Evolutionary conservation across 2,113 vertebrate species (phyloP).

Genomic region (Lepisosteus oculatus): DNA sequence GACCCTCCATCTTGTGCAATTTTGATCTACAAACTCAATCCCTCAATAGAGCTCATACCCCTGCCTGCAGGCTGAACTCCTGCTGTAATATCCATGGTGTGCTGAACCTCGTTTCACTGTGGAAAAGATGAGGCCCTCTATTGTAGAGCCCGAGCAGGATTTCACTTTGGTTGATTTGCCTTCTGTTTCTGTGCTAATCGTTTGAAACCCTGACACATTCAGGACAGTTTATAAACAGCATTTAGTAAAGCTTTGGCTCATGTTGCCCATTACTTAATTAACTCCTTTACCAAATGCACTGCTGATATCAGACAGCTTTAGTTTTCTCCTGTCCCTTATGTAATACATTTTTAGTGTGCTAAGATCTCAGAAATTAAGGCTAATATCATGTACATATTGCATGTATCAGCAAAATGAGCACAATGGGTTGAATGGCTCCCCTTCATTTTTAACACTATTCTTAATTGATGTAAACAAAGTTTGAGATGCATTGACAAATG

Average conservation of each 20-base stretch:
- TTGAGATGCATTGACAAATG: too few relatives aligned
- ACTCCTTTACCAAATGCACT: constrained; percentile 26
- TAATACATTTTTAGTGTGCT: constrained; percentile 15
- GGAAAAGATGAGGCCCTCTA: constrained; percentile 38
- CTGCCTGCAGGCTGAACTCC: constrained; percentile 27
- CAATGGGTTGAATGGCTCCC: too few relatives aligned
- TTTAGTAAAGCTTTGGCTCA: constrained; percentile 37
- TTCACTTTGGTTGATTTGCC: constrained; percentile 48
- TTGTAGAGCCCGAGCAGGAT: constrained; percentile 36
- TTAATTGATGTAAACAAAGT: too few relatives aligned
- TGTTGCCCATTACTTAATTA: constrained; percentile 41
- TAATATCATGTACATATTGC: background rate
- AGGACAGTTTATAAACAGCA: constrained; percentile 44
- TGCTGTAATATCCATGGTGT: constrained; percentile 36
- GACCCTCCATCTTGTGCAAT: constrained; percentile 42
- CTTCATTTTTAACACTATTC: too few relatives aligned
- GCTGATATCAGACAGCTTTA: constrained; percentile 16
- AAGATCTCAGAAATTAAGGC: constrained; percentile 12
- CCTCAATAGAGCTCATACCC: constrained; percentile 34
- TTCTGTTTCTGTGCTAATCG: constrained; percentile 46
- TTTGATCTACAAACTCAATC: constrained; percentile 38
- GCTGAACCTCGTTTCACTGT: constrained; percentile 29
- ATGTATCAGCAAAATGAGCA: too few relatives aligned
- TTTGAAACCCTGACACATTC: constrained; percentile 38
- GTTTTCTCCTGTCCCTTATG: constrained; percentile 15